These are phyloP conservation scores for Aepyceros melampus DNA, from an alignment of 2,113 vertebrate genomes.

Conservation along the genomic window DNA sequence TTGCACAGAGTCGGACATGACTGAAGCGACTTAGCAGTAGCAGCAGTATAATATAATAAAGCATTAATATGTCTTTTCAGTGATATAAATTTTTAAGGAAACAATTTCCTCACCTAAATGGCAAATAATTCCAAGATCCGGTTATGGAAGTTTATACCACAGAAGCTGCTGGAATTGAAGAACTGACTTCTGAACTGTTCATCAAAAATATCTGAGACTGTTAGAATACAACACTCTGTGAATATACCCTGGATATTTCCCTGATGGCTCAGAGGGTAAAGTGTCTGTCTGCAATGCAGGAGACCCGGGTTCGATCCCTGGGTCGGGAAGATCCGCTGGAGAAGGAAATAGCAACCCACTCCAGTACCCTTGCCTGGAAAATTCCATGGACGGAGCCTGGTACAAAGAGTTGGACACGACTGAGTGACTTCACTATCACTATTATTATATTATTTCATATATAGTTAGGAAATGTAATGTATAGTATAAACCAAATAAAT, in stretches of 20 bases:
- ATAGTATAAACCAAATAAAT: not conserved
- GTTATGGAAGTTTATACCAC: not conserved
- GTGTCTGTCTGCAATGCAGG: no score
- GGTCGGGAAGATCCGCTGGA: no score
- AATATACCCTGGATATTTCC: not conserved
- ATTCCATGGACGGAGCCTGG: no score
- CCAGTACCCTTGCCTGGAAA: no score
- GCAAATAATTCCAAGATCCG: conserved; percentile 7
- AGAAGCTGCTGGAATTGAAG: not conserved
- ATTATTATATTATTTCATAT: not conserved
- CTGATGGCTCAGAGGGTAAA: no score
- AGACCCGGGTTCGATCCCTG: no score
- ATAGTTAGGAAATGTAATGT: not conserved
- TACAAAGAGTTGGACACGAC: no score
- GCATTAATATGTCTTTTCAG: not conserved
- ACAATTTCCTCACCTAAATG: not conserved
- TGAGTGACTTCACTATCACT: no score
- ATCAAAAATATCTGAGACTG: not conserved
- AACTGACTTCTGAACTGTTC: not conserved
- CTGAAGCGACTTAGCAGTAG: no score
- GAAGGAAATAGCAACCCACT: no score
- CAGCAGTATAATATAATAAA: not conserved
- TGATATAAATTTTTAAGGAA: not conserved
- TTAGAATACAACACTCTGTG: not conserved
- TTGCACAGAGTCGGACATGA: no score